Percentiles rank a stretch among this genome's conserved stretches.
Evolutionary conservation across 2,888 invertebrate species (phyloP).

Genomic region (Dendrolimus pini): DNA sequence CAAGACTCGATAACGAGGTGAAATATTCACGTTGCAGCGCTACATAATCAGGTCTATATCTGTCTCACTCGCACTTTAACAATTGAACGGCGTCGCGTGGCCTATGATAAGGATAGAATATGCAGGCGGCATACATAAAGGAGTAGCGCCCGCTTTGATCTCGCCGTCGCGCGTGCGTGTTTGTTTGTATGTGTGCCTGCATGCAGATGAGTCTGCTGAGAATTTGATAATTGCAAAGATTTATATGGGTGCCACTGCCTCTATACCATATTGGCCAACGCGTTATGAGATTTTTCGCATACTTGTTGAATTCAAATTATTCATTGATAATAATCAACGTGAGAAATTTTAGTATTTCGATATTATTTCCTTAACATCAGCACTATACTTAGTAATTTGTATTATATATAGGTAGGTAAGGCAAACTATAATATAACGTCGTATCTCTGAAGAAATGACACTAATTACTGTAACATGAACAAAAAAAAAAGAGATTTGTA

Average conservation of each 20-base stretch:
- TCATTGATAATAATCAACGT: neutral
- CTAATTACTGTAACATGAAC: no score
- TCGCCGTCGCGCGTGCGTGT: slow-evolving; percentile 70
- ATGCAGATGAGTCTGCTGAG: slow-evolving; percentile 69
- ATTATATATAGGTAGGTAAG: no score
- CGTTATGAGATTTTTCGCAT: slow-evolving; percentile 20
- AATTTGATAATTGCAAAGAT: slow-evolving; percentile 76
- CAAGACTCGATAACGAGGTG: slow-evolving; percentile 76
- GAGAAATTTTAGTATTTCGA: neutral
- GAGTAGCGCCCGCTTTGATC: slow-evolving; percentile 72
- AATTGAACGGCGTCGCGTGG: slow-evolving; percentile 39
- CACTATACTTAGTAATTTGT: no score
- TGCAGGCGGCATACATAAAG: slow-evolving; percentile 70
- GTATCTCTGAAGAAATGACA: no score
- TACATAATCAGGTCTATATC: slow-evolving; percentile 58
- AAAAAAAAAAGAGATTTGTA: no score
- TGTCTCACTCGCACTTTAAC: slow-evolving; percentile 47
- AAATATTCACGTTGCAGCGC: slow-evolving; percentile 74
- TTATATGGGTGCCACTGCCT: slow-evolving; percentile 43
- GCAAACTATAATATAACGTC: no score
- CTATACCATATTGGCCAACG: neutral
- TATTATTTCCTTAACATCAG: no score
- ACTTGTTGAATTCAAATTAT: slow-evolving; percentile 5
- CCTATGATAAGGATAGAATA: slow-evolving; percentile 68
- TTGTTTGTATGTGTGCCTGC: slow-evolving; percentile 49